Conservation (phyloP, 2,797 vertebrate genomes). For the Morus bassanus region DNA sequence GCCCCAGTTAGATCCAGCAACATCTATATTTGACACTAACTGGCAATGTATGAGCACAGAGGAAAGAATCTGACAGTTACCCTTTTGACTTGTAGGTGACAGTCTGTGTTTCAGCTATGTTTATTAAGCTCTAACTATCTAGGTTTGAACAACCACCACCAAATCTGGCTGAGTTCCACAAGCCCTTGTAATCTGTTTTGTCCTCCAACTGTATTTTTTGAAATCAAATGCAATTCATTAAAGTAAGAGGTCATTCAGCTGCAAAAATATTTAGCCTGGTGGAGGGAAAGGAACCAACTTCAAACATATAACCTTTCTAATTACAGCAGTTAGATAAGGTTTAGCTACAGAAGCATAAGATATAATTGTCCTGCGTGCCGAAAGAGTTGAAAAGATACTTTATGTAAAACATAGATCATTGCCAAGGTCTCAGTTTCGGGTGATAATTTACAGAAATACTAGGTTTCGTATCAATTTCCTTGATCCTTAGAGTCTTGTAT, state of each 20-base stretch:
- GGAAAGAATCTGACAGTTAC: conserved; percentile 38
- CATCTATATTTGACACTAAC: conserved; percentile 13
- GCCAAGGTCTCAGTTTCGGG: neutral
- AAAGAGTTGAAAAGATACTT: neutral
- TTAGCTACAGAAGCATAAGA: neutral
- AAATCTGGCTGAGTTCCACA: conserved; percentile 5
- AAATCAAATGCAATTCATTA: neutral
- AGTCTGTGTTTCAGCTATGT: neutral
- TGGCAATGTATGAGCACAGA: neutral
- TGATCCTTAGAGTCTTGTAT: neutral
- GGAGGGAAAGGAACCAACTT: neutral
- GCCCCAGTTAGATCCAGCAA: neutral
- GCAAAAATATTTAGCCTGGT: neutral
- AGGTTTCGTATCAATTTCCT: neutral
- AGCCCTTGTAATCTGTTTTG: neutral
- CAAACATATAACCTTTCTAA: neutral
- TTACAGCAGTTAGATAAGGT: neutral
- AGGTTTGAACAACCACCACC: conserved; percentile 16
- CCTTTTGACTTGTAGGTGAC: conserved; percentile 30
- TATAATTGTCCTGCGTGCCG: neutral
- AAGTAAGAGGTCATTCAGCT: neutral
- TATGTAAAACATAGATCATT: neutral
- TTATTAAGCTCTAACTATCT: conserved; percentile 18
- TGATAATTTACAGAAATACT: neutral
- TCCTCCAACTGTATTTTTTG: neutral